Conservation (phyloP, 2,797 vertebrate species). For the Sciaenops ocellatus region DNA sequence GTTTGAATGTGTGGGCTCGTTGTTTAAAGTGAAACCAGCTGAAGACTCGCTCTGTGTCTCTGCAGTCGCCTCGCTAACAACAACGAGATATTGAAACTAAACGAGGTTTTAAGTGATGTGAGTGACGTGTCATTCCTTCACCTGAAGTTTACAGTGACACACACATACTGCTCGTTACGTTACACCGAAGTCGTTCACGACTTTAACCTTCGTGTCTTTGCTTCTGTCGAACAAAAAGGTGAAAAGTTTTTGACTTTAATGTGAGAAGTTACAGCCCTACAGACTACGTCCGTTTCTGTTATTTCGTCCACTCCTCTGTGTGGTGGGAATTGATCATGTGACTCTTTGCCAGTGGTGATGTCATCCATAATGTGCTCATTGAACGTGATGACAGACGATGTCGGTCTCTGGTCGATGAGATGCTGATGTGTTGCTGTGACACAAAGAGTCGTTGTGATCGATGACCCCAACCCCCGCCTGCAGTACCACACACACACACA, state of each 20-base stretch:
- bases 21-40: background rate
- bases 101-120: too few relatives aligned
- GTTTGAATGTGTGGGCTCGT: background rate
- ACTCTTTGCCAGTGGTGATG: background rate
- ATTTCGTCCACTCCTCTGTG: background rate
- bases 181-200: too few relatives aligned
- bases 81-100: background rate
- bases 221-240: too few relatives aligned
- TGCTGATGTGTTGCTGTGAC: conserved; percentile 21
- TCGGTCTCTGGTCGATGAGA: background rate
- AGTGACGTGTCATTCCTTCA: background rate
- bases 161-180: too few relatives aligned
- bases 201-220: too few relatives aligned
- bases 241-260: too few relatives aligned
- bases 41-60: background rate
- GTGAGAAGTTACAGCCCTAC: too few relatives aligned
- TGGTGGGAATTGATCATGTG: background rate
- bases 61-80: background rate
- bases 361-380: background rate
- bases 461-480: too few relatives aligned
- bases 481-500: conserved; percentile 12
- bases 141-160: background rate
- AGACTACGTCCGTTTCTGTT: background rate
- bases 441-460: conserved; percentile 47
- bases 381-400: background rate